These are phyloP conservation scores for Saguinus midas DNA, from an alignment of 2,113 vertebrate genomes.

Conservation along the genomic window DNA sequence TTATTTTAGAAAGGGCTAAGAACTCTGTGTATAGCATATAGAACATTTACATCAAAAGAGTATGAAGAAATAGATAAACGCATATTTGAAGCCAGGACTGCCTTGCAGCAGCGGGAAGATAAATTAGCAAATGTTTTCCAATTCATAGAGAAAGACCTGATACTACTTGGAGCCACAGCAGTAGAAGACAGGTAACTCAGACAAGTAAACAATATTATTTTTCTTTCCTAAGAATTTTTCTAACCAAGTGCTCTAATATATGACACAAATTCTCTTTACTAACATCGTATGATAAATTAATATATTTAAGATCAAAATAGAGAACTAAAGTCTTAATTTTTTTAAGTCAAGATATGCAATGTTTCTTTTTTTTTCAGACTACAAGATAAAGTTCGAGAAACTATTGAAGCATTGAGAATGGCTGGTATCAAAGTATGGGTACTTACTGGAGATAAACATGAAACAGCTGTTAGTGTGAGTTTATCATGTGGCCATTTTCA, in stretches of 20 bases:
- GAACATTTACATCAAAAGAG: constrained; percentile 91
- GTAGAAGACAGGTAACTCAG: constrained; percentile 96
- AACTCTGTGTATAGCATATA: constrained; percentile 94
- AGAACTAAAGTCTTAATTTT: constrained; percentile 45
- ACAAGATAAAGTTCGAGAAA: constrained; percentile 98
- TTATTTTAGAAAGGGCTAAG: constrained; percentile 92
- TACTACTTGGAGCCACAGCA: constrained; percentile 95
- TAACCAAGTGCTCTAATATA: background rate
- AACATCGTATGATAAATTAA: background rate
- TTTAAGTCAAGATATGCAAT: background rate
- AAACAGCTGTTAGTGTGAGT: constrained; percentile 97
- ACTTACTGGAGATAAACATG: constrained; percentile 96
- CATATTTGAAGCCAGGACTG: constrained; percentile 92
- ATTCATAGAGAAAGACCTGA: constrained; percentile 93
- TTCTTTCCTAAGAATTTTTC: background rate
- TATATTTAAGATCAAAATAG: constrained; percentile 45
- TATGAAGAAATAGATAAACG: constrained; percentile 89
- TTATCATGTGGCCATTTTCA: constrained; percentile 97
- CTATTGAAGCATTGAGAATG: constrained; percentile 94
- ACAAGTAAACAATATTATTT: background rate
- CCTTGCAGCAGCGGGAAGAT: constrained; percentile 95
- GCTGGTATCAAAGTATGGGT: constrained; percentile 99
- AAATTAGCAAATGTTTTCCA: constrained; percentile 89
- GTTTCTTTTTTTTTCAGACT: constrained; percentile 86
- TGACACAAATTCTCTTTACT: constrained; percentile 21